phyloP scores from a whole-genome alignment of 1,140 invertebrate genomes.

The Vanessa atalanta region DNA sequence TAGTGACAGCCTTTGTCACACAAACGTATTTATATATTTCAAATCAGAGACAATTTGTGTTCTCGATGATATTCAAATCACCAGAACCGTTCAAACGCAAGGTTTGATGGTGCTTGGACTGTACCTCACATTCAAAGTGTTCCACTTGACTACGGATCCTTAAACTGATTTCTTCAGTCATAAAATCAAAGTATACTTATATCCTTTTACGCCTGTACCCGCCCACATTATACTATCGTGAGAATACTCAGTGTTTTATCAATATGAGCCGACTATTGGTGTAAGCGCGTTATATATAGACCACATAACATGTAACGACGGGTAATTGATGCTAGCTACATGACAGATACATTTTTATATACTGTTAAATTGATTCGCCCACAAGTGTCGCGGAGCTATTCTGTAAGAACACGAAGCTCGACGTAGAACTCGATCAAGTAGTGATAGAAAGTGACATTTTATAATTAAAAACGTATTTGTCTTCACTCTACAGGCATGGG shows the following conservation, averaged over 20 bases:
- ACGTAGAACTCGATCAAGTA: no score
- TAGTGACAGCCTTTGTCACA: no score
- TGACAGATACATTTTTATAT: not conserved
- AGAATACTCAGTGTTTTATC: not conserved
- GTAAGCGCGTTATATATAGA: conserved; percentile 10
- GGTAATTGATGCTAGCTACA: conserved; percentile 6
- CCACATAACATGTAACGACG: conserved; percentile 17
- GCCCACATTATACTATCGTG: not conserved
- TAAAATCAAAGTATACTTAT: not conserved
- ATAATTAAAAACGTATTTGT: no score
- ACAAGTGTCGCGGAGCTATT: no score
- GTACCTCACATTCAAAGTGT: not conserved
- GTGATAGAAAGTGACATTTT: no score
- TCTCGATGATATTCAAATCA: no score
- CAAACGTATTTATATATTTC: no score
- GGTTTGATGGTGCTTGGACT: no score
- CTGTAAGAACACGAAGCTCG: no score
- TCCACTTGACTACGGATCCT: not conserved
- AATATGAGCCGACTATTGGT: not conserved
- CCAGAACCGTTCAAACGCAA: no score
- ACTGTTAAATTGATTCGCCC: not conserved
- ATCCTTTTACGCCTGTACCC: not conserved
- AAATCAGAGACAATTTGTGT: no score
- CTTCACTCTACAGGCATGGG: no score
- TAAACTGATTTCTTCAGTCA: not conserved